Conservation (phyloP, 2,113 vertebrate genomes). For the Spizaetus ornatus region DNA sequence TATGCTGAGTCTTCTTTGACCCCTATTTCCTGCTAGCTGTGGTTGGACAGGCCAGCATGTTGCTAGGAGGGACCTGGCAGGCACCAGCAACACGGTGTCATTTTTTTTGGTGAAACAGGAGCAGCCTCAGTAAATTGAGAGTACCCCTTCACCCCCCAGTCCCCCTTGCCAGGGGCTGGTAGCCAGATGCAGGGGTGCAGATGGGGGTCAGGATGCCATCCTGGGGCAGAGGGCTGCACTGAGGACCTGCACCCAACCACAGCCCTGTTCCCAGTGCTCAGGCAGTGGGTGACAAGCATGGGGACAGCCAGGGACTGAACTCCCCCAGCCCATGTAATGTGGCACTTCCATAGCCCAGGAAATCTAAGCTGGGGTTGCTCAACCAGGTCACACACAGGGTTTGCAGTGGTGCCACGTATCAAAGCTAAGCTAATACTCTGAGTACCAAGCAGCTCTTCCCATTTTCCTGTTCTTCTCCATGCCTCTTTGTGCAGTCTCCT, state of each 20-base stretch:
- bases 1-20: not conserved
- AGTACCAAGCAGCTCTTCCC: not conserved
- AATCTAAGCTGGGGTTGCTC: not conserved
- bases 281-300: not conserved
- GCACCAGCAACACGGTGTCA: not conserved
- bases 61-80: not conserved
- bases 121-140: not conserved
- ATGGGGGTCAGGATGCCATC: not conserved
- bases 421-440: not conserved
- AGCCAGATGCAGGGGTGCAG: not conserved
- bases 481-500: not conserved
- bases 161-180: not conserved
- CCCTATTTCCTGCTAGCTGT: not conserved
- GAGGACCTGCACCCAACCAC: not conserved
- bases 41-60: not conserved
- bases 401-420: not conserved
- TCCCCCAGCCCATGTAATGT: not conserved
- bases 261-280: not conserved
- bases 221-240: not conserved
- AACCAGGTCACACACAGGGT: not conserved
- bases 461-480: fast-evolving
- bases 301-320: not conserved
- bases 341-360: not conserved
- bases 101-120: not conserved
- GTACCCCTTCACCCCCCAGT: not conserved